These are phyloP conservation scores for Xerus inauris DNA, from an alignment of 2,113 vertebrate species.

Conservation along the genomic window DNA sequence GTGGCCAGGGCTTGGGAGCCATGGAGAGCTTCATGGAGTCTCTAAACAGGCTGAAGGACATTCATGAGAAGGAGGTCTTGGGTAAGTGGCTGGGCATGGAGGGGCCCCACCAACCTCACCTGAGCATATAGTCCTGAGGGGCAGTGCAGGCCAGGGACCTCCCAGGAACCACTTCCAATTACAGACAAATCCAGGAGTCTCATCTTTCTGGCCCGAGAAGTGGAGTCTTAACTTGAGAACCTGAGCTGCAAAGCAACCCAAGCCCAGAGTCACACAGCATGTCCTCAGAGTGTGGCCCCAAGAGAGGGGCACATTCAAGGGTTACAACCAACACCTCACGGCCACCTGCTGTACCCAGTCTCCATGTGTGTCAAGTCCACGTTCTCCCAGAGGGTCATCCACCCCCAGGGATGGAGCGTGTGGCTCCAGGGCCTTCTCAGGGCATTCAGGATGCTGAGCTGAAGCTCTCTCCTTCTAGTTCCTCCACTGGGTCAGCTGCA, in stretches of 20 bases:
- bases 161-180: rapidly evolving
- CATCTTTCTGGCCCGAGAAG: not conserved
- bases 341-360: not conserved
- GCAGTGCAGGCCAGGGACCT: not conserved
- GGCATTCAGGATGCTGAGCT: rapidly evolving
- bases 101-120: not conserved
- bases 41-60: constrained; percentile 91
- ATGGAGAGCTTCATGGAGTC: constrained; percentile 91
- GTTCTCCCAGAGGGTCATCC: not conserved
- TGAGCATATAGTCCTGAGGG: rapidly evolving
- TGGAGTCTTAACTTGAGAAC: not conserved
- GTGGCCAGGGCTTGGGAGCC: constrained; percentile 42
- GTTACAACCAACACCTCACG: not conserved
- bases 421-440: not conserved
- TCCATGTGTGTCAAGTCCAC: too few species aligned
- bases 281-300: not conserved
- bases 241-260: not conserved
- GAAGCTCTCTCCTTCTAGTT: not conserved
- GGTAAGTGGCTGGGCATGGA: constrained; percentile 80
- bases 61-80: constrained; percentile 94
- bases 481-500: too few species aligned
- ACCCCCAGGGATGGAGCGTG: not conserved
- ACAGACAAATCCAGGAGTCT: too few species aligned
- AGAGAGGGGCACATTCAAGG: not conserved
- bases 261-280: not conserved